Evolutionary conservation across 1,140 invertebrate species (phyloP).

Genomic region (Dreissena polymorpha): DNA sequence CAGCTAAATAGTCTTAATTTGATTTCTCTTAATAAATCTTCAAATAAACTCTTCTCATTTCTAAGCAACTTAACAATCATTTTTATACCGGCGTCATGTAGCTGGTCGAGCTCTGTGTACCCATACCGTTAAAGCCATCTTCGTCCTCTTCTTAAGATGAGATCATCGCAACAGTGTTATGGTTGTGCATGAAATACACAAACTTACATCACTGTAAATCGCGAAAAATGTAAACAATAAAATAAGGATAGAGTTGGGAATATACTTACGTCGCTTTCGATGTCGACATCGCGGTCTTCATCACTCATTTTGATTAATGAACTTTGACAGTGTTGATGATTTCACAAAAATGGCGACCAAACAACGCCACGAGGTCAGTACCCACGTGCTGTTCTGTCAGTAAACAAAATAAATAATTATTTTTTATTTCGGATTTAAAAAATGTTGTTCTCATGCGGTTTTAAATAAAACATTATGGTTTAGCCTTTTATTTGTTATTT

Average conservation of each 20-base stretch:
- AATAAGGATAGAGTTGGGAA: slow-evolving; percentile 11
- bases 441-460: too few species aligned
- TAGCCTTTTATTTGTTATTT: too few species aligned
- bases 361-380: slow-evolving; percentile 75
- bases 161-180: not conserved
- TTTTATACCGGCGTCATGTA: slow-evolving; percentile 70
- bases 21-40: too few species aligned
- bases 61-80: too few species aligned
- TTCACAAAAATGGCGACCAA: slow-evolving; percentile 74
- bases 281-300: slow-evolving; percentile 94
- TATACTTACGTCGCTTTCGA: slow-evolving; percentile 92
- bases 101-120: slow-evolving; percentile 54
- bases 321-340: slow-evolving; percentile 22
- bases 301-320: slow-evolving; percentile 86
- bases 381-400: slow-evolving; percentile 65
- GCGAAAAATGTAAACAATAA: not conserved
- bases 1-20: too few species aligned
- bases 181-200: not conserved
- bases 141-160: slow-evolving; percentile 72
- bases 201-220: not conserved
- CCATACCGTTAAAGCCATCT: slow-evolving; percentile 53
- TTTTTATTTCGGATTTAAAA: too few species aligned
- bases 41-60: too few species aligned
- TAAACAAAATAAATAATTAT: slow-evolving; percentile 28
- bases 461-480: too few species aligned